These are phyloP conservation scores for Machimus rusticus DNA, from an alignment of 2,888 invertebrate genomes.

Conservation along the genomic window DNA sequence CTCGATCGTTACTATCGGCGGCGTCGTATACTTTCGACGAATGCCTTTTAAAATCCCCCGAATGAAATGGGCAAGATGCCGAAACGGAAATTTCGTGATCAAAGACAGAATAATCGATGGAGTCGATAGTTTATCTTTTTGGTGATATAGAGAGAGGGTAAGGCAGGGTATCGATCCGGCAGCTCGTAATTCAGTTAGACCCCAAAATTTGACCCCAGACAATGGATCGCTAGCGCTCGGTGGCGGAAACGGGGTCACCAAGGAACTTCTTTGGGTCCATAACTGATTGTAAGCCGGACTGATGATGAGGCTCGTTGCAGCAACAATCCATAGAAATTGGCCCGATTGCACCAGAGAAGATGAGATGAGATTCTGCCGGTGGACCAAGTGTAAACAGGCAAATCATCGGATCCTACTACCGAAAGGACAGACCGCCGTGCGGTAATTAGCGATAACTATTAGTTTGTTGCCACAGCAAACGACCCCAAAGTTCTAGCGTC, in stretches of 20 bases:
- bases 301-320: not conserved
- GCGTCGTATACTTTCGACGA: not conserved
- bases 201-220: not conserved
- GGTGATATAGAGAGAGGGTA: not conserved
- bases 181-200: not conserved
- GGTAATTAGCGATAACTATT: not conserved
- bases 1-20: not conserved
- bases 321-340: not conserved
- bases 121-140: not conserved
- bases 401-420: not conserved
- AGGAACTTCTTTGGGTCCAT: not conserved
- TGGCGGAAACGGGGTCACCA: not conserved
- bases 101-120: not conserved
- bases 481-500: not conserved
- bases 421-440: not conserved
- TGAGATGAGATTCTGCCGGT: not conserved
- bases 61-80: not conserved
- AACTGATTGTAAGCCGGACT: not conserved
- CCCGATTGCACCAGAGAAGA: not conserved
- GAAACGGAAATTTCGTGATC: not conserved
- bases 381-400: not conserved
- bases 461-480: not conserved
- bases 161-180: not conserved
- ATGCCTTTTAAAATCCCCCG: not conserved
- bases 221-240: not conserved